These are phyloP conservation scores for Spinus olivaceus DNA, from an alignment of 2,797 vertebrate genomes.

Conservation along the genomic window DNA sequence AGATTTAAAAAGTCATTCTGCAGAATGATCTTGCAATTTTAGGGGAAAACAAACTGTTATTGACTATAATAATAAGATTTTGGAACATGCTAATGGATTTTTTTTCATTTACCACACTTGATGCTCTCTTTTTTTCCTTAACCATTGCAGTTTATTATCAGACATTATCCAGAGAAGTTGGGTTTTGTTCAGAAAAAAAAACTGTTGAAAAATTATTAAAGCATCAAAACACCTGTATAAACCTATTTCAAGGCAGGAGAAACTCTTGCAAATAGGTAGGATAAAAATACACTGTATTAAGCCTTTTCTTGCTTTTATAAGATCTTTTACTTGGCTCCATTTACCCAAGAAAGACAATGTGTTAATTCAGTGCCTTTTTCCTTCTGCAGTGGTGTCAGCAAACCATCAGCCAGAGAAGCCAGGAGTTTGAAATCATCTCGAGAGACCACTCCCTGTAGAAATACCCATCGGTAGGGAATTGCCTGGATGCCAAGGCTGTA, in stretches of 20 bases:
- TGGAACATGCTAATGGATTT: neutral
- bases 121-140: neutral
- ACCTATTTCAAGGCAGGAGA: neutral
- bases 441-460: neutral
- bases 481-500: neutral
- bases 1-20: slow-evolving; percentile 35
- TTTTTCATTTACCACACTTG: neutral
- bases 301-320: neutral
- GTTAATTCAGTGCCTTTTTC: neutral
- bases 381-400: neutral
- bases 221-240: neutral
- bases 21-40: neutral
- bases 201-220: neutral
- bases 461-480: neutral
- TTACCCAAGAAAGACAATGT: neutral
- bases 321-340: neutral
- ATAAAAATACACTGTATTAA: neutral
- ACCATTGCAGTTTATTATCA: neutral
- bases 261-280: neutral
- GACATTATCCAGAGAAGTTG: neutral
- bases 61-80: slow-evolving; percentile 13
- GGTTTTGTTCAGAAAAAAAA: neutral
- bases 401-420: neutral
- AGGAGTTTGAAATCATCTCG: neutral
- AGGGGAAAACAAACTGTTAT: neutral